Base-by-base conservation (phyloP, 1,140 invertebrate species). In the Brachionus paranguensis region DNA sequence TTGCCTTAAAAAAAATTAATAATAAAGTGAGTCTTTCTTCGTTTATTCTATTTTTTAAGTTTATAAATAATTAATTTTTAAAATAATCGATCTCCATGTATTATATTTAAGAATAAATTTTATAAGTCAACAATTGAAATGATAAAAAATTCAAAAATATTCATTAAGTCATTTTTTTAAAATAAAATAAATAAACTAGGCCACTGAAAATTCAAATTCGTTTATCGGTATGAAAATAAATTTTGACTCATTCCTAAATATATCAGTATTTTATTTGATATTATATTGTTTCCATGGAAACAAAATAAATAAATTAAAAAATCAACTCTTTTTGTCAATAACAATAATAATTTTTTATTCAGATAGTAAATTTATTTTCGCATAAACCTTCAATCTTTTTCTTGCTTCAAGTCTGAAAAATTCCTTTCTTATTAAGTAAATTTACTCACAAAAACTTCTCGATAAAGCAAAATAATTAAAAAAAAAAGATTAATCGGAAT, bases 341-440 rank as follows among this genome's bases (percentile, higher is more conserved):
- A 33, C 65, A 33, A 29, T 37, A 33, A n/a, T 68, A 68, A 68
- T 68, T 33, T 68, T 68, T 68, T 68, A 68, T 68, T 68, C 65
- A 68, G 65, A 68, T 68, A 68, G 33, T 68, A 68, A 68, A 33
- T 68, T 68, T 68, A 33, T 68, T 68, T 33, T 33, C 33, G 27
- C 33, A 33, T 68, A 68, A 68, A 37, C 29, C 12, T 33, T 17
- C n/a, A 68, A 68, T 68, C 29, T 68, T 37, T 68, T 37, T 68
- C 33, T 68, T 41, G 29, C 33, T 68, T 12, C 12, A 8, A 68
- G 27, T 37, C 65, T 68, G 10, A 68, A 41, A 68, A 68, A 33
- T 68, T 33, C 65, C 33, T 68, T 41, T 37, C 20, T 60, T 27
- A 20, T 60, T 20, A 60, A 60, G 53, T 24, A 60, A 60, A 60